Evolutionary conservation across 2,797 vertebrate species (phyloP).

Genomic region (Enteromius treurensis): DNA sequence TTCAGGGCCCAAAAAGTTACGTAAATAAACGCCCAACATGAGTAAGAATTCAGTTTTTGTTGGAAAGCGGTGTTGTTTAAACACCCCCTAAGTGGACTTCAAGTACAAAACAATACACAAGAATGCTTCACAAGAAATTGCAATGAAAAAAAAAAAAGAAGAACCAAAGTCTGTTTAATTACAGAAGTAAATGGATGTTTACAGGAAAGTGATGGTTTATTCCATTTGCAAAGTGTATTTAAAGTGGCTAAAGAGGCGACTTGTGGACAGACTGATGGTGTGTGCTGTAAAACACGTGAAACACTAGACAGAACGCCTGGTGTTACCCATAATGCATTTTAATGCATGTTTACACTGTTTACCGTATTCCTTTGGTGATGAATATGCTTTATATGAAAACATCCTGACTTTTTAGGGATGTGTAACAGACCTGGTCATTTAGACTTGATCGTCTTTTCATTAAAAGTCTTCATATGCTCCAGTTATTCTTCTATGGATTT

Average conservation of each 20-base stretch:
- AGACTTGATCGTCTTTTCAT: not conserved
- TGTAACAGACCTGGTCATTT: not conserved
- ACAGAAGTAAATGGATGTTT: slow-evolving; percentile 25
- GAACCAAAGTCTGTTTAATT: not conserved
- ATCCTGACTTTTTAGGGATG: not conserved
- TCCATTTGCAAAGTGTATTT: slow-evolving; percentile 30
- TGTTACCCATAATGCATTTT: not conserved
- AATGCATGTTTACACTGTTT: not conserved
- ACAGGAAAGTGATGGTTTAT: slow-evolving; percentile 14
- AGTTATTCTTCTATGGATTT: not conserved
- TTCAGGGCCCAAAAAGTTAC: too few species aligned
- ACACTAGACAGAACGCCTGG: not conserved
- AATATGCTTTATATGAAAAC: not conserved
- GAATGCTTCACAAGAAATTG: not conserved
- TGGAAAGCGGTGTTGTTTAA: not conserved
- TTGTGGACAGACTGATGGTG: slow-evolving; percentile 22
- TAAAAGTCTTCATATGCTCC: slow-evolving; percentile 14
- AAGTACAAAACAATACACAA: not conserved
- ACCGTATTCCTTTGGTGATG: not conserved
- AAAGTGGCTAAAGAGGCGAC: slow-evolving; percentile 3
- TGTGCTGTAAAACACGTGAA: not conserved
- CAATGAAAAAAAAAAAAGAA: not conserved
- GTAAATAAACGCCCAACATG: not conserved
- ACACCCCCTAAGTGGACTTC: not conserved
- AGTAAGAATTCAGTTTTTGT: not conserved